A percentile compares a stretch with the other conserved stretches of the same genome.
phyloP scores from a whole-genome alignment of 1,140 invertebrate species.

The Magallana angulata region DNA sequence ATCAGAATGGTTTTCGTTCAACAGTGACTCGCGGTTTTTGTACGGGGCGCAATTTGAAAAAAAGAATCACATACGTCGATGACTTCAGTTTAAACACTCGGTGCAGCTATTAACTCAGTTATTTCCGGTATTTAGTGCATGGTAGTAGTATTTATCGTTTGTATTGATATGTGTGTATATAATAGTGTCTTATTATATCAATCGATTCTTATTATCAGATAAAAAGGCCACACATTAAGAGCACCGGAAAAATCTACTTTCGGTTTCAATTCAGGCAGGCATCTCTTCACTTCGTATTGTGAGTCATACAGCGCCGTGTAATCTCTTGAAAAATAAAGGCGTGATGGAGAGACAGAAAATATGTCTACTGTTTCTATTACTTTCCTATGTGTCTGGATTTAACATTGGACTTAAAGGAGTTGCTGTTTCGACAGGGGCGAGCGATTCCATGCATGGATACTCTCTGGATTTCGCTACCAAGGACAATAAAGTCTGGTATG shows the following conservation, averaged over 20 bases:
- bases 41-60: no score
- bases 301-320: neutral
- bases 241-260: conserved; percentile 25
- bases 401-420: conserved; percentile 9
- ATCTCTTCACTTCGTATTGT: neutral
- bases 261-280: neutral
- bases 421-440: neutral
- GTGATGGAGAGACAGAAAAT: neutral
- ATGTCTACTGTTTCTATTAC: neutral
- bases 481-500: neutral
- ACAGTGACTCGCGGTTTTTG: no score
- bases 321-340: neutral
- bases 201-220: no score
- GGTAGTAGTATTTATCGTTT: no score
- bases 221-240: neutral
- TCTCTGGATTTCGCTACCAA: conserved; percentile 12
- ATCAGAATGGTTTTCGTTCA: neutral
- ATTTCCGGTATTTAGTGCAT: no score
- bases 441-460: neutral
- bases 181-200: no score
- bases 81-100: no score
- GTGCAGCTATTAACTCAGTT: no score
- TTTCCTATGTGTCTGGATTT: neutral
- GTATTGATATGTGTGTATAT: no score
- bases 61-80: no score